Evolutionary conservation across 2,113 vertebrate genomes (phyloP).

Genomic region (Halichoeres trimaculatus): DNA sequence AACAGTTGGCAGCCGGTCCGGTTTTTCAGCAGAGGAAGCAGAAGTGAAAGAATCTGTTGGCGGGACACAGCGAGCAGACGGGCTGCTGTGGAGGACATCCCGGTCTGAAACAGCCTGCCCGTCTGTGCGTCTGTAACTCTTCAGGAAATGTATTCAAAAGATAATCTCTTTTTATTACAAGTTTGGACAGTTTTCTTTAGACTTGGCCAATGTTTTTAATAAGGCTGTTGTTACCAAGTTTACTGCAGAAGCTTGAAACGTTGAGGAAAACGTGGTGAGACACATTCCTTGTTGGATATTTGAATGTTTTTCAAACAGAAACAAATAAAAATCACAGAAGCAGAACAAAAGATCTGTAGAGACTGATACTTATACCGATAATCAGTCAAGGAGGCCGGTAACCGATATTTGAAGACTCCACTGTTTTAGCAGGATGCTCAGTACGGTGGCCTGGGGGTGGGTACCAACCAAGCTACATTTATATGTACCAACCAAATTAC

Average conservation of each 20-base stretch:
- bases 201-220: background rate
- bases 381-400: too few species aligned
- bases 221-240: too few species aligned
- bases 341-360: too few species aligned
- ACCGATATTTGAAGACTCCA: background rate
- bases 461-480: too few species aligned
- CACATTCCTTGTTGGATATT: background rate
- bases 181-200: background rate
- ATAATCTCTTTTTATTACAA: background rate
- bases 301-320: background rate
- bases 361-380: too few species aligned
- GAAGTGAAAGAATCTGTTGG: constrained; percentile 63
- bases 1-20: constrained; percentile 55
- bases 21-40: constrained; percentile 55
- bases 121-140: constrained; percentile 5
- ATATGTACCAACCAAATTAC: too few species aligned
- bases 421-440: background rate
- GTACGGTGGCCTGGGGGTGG: too few species aligned
- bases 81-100: constrained; percentile 41
- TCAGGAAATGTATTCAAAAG: background rate
- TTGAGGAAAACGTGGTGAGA: too few species aligned
- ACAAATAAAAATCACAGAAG: background rate
- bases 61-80: constrained; percentile 45
- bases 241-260: too few species aligned
- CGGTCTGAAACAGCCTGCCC: constrained; percentile 12